A percentile compares a stretch with the other conserved stretches of the same genome.
Evolutionary conservation across 2,797 vertebrate species (phyloP).

Genomic region (Tolypeutes matacus): DNA sequence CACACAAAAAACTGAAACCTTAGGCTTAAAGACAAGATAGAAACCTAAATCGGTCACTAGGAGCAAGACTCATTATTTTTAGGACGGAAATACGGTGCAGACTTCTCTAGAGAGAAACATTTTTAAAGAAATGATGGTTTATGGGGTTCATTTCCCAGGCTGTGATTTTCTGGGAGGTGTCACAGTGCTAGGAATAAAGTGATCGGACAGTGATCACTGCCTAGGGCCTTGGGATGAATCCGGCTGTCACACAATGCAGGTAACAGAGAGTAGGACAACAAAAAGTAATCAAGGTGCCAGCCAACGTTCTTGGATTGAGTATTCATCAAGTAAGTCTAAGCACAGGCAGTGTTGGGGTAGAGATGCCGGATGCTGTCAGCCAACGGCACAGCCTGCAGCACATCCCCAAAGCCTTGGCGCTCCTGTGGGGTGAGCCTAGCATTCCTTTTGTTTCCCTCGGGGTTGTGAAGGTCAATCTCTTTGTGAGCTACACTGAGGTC

Average conservation of each 20-base stretch:
- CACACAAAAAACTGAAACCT: neutral
- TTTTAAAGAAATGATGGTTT: neutral
- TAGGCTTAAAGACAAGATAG: neutral
- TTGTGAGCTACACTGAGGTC: conserved; percentile 96
- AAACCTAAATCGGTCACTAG: conserved; percentile 1
- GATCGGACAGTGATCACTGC: conserved; percentile 96
- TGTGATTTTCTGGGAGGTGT: neutral
- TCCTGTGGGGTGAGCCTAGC: conserved; percentile 94
- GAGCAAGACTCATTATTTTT: neutral
- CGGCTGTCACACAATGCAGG: conserved; percentile 93
- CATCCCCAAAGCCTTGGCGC: conserved; percentile 91
- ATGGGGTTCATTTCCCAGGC: neutral
- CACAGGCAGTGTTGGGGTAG: conserved; percentile 90
- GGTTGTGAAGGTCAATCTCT: conserved; percentile 95
- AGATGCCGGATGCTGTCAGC: conserved; percentile 94
- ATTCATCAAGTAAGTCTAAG: conserved; percentile 98
- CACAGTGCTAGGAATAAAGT: conserved; percentile 92
- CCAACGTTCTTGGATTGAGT: conserved; percentile 94
- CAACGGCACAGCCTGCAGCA: conserved; percentile 90
- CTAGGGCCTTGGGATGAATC: conserved; percentile 92
- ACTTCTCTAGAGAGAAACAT: conserved; percentile 2
- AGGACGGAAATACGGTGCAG: conserved; percentile 5
- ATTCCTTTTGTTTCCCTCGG: conserved; percentile 94
- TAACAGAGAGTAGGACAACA: conserved; percentile 91
- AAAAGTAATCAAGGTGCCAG: conserved; percentile 95